Conservation (phyloP, 2,797 vertebrate species). For the Linurgus olivaceus region DNA sequence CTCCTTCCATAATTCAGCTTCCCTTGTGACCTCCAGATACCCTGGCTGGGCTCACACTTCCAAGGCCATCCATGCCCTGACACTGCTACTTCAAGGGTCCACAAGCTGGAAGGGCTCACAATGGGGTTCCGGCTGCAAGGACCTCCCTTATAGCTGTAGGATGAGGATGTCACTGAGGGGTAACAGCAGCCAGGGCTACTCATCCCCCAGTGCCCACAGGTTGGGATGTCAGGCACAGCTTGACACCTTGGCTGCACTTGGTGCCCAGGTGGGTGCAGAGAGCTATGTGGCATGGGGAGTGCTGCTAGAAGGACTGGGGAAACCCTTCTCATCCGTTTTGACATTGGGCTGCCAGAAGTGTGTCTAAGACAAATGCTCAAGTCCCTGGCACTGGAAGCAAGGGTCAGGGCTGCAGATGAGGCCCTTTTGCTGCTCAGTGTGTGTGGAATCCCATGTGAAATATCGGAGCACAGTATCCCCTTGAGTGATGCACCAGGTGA, state of each 20-base stretch:
- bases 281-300: not conserved
- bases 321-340: not conserved
- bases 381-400: not conserved
- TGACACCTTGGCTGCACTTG: not conserved
- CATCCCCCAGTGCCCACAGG: not conserved
- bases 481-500: fast-evolving
- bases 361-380: not conserved
- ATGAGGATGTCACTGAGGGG: not conserved
- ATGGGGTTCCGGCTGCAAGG: not conserved
- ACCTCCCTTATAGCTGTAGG: not conserved
- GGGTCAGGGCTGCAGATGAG: not conserved
- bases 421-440: not conserved
- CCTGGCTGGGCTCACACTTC: not conserved
- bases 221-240: not conserved
- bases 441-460: not conserved
- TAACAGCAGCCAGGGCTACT: not conserved
- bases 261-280: not conserved
- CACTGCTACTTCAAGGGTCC: not conserved
- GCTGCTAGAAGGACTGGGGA: not conserved
- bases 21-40: not conserved
- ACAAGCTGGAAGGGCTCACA: not conserved
- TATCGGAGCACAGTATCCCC: not conserved
- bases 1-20: not conserved
- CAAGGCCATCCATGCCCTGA: not conserved
- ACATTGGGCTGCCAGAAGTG: not conserved